These are phyloP conservation scores for Drosophila nasuta DNA, from an alignment of 1,140 invertebrate species.

Conservation along the genomic window DNA sequence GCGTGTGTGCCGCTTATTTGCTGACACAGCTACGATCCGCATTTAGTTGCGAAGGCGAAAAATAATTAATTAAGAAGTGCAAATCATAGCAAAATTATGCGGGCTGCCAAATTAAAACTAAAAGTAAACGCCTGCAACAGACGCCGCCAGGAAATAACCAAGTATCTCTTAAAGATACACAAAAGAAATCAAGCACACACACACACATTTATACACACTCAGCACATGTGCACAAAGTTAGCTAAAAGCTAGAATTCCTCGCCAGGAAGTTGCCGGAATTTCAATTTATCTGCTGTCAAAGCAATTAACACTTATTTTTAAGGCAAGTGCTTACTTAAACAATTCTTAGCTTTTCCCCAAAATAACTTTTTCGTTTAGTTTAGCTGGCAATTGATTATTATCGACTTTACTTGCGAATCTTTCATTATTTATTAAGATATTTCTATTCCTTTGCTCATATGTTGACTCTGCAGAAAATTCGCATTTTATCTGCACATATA, in stretches of 20 bases:
- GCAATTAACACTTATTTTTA: slow-evolving; percentile 25
- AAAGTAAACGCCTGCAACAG: slow-evolving; percentile 71
- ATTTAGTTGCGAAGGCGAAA: slow-evolving; percentile 69
- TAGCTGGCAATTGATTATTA: not conserved
- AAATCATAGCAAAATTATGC: slow-evolving; percentile 82
- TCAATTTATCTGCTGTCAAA: slow-evolving; percentile 29
- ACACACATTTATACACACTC: not conserved
- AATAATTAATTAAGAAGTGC: slow-evolving; percentile 83
- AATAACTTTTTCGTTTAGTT: not conserved
- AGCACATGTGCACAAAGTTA: not conserved
- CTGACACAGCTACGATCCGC: slow-evolving; percentile 67
- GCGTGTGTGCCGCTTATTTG: slow-evolving; percentile 38
- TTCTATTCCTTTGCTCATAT: not conserved
- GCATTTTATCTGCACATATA: too few species aligned
- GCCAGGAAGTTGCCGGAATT: slow-evolving; percentile 24
- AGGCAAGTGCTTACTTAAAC: slow-evolving; percentile 1
- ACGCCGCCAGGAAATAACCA: slow-evolving; percentile 36
- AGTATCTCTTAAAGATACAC: slow-evolving; percentile 37
- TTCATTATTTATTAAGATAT: not conserved
- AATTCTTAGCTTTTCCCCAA: not conserved
- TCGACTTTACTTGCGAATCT: not conserved
- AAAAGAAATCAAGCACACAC: slow-evolving; percentile 27
- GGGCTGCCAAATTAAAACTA: slow-evolving; percentile 75
- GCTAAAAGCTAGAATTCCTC: slow-evolving; percentile 7
- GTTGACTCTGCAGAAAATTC: not conserved